Evolutionary conservation across 2,888 invertebrate genomes (phyloP).

Genomic region (Apodemia duryi): DNA sequence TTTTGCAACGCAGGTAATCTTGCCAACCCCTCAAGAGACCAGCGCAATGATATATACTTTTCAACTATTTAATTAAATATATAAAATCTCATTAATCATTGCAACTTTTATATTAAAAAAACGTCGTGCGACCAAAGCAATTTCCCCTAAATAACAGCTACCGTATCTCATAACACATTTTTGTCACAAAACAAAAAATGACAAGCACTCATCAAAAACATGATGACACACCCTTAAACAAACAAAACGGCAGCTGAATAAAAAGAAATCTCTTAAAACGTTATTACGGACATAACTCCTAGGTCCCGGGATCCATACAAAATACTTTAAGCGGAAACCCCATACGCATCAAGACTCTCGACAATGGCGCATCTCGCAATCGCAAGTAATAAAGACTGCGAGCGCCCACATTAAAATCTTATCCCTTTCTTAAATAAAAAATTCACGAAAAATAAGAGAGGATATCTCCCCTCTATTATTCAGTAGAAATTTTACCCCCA

Average conservation of each 20-base stretch:
- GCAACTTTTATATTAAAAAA: not conserved
- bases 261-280: conserved; percentile 56
- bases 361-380: conserved; percentile 72
- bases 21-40: too few relatives aligned
- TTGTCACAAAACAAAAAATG: not conserved
- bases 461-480: conserved; percentile 74
- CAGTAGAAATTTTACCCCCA: conserved; percentile 46
- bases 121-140: not conserved
- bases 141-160: not conserved
- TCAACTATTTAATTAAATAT: too few relatives aligned
- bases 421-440: conserved; percentile 80
- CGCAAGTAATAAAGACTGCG: conserved; percentile 70
- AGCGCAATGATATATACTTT: too few relatives aligned
- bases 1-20: too few relatives aligned
- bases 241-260: conserved; percentile 40
- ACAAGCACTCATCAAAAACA: conserved; percentile 12
- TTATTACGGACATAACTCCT: conserved; percentile 54
- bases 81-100: not conserved
- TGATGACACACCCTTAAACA: conserved; percentile 30
- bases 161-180: not conserved
- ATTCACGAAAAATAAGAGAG: conserved; percentile 74
- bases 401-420: conserved; percentile 78
- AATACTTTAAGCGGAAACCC: conserved; percentile 75
- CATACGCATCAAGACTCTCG: conserved; percentile 66
- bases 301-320: conserved; percentile 59